Base-by-base conservation (phyloP, 2,888 invertebrate genomes). In the Deroplatys truncata region DNA sequence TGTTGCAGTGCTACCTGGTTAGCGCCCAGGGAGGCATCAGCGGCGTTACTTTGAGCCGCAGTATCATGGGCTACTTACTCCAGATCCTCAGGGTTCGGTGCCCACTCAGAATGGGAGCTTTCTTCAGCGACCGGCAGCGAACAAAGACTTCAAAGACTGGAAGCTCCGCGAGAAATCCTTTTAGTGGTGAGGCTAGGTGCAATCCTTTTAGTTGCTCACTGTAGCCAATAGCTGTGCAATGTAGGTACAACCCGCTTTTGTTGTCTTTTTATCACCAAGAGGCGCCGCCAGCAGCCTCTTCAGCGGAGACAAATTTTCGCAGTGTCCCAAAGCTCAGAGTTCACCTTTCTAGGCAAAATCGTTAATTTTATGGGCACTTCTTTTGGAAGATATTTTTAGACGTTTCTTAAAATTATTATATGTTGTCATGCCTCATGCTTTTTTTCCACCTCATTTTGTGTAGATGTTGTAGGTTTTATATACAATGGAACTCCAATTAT, bases 61-160 rank as follows among this genome's bases (percentile, higher is more conserved):
- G 86, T 86, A 86, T 86, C 86, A 86, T 86, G 86, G 72, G 86
- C 86, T 29, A 31, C 72, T 86, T 86, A 86, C 28, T 86, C 86
- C 49, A 28, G 86, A 82, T 86, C 82, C 82, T 29, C 20, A 29
- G 86, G 86, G 72, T 86, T 49, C 86, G 82, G 72, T 28, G 86
- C 28, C 29, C 86, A 82, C 82, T 28, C 25, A 86, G 31, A 86
- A 82, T 86, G 31, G 82, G 49, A 49, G 20, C 28, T 31, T 29
- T 49, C 56, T 72, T 72, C 56, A 72, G 56, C 56, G 25, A 72
- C 56, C 56, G 56, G 56, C 56, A 72, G 20, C 56, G 56, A 72
- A 72, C 56, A 72, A 72, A 72, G 56, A 20, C 56, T 72, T 72
- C 56, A 72, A 72, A 72, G 56, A 20, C 20, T 20, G 56, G 56